Conservation (phyloP, 2,797 vertebrate genomes). For the Uromys caudimaculatus region DNA sequence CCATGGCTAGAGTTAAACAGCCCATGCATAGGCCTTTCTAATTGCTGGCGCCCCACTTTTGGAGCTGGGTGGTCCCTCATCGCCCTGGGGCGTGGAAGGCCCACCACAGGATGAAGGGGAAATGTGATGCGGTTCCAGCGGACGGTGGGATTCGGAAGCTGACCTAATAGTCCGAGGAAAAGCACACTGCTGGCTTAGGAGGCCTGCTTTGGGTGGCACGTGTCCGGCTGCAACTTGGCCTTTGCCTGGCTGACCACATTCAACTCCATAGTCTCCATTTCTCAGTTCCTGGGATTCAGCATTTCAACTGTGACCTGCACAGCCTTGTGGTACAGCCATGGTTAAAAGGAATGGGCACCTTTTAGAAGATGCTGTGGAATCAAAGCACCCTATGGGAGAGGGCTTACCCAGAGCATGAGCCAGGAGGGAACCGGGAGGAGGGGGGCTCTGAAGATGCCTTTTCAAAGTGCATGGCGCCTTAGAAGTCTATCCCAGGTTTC, state of each 20-base stretch:
- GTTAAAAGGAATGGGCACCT: neutral
- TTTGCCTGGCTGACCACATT: conserved; percentile 1
- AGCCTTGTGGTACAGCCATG: conserved; percentile 13
- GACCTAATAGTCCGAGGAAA: neutral
- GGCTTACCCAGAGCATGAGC: neutral
- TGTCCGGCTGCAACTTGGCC: neutral
- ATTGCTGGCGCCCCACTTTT: conserved; percentile 42
- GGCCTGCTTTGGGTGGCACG: neutral
- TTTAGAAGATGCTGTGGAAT: neutral
- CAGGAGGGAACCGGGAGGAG: neutral
- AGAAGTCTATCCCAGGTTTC: neutral
- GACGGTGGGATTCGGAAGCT: conserved; percentile 59
- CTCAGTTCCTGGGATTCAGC: neutral
- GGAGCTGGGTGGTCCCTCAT: conserved; percentile 62
- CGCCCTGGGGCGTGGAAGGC: conserved; percentile 53
- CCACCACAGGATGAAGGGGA: neutral
- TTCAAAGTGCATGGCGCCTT: neutral
- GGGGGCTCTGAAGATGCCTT: neutral
- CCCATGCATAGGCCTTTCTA: conserved; percentile 46
- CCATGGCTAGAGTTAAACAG: neutral
- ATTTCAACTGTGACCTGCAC: neutral
- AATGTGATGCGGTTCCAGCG: conserved; percentile 56
- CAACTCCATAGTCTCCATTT: neutral
- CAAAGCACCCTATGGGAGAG: neutral
- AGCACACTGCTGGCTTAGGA: neutral